Percentiles rank a stretch among this genome's conserved stretches.
These are phyloP conservation scores for Ptiloglossa arizonensis DNA, from an alignment of 1,140 invertebrate species.

Conservation along the genomic window DNA sequence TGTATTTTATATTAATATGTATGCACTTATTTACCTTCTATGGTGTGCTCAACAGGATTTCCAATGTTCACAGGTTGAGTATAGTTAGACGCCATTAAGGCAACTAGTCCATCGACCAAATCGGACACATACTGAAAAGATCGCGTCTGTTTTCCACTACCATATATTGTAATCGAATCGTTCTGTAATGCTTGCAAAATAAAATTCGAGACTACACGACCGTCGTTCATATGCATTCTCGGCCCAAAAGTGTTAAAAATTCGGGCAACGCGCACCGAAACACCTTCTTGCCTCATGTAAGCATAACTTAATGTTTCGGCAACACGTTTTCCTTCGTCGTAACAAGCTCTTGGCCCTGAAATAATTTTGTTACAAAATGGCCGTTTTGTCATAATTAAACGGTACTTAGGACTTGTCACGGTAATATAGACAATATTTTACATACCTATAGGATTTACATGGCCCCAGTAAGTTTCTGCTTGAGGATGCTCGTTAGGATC, in stretches of 20 bases:
- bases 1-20: neutral
- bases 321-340: conserved; percentile 99
- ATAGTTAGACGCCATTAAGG: conserved; percentile 97
- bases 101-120: conserved; percentile 96
- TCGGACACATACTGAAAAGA: conserved; percentile 99
- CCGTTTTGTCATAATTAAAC: neutral
- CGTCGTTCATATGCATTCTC: conserved; percentile 99
- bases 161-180: conserved; percentile 98
- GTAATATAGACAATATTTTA: neutral
- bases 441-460: conserved; percentile 98
- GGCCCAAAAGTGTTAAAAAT: conserved; percentile 99
- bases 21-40: conserved; percentile 91
- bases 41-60: conserved; percentile 98
- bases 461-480: conserved; percentile 98
- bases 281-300: conserved; percentile 97
- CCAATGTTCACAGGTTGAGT: conserved; percentile 97
- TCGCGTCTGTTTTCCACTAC: conserved; percentile 96
- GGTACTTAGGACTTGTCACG: too few relatives aligned
- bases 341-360: conserved; percentile 95
- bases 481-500: conserved; percentile 99
- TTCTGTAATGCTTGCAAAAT: conserved; percentile 98
- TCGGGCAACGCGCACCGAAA: conserved; percentile 96
- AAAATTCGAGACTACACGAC: conserved; percentile 99
- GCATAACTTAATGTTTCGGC: conserved; percentile 98
- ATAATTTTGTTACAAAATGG: conserved; percentile 34